Conservation (phyloP, 2,797 vertebrate species). For the Microctenopoma stevenorrisi region DNA sequence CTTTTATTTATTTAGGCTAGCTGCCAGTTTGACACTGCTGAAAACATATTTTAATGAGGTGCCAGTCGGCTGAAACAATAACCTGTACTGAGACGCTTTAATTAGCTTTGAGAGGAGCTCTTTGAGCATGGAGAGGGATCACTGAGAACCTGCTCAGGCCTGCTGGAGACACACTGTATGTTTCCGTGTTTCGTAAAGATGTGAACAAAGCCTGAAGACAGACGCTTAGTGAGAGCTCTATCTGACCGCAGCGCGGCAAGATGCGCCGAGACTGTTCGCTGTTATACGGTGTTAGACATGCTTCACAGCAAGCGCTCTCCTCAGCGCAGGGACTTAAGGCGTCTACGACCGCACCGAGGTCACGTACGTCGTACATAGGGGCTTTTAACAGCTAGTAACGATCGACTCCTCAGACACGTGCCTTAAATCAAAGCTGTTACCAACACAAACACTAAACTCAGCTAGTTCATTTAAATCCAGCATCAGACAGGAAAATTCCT, state of each 20-base stretch:
- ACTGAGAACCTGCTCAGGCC: constrained; percentile 13
- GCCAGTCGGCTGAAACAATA: constrained; percentile 49
- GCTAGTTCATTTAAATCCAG: not conserved
- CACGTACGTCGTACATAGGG: not conserved
- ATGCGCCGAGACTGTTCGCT: not conserved
- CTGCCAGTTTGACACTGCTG: constrained; percentile 50
- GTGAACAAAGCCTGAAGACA: constrained; percentile 8
- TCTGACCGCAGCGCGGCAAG: not conserved
- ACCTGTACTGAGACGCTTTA: constrained; percentile 54
- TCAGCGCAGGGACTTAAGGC: not conserved
- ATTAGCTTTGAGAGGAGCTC: constrained; percentile 53
- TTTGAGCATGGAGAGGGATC: constrained; percentile 40
- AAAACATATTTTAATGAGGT: constrained; percentile 65
- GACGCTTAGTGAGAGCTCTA: constrained; percentile 1
- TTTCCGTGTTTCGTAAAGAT: not conserved
- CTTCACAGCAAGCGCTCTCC: constrained; percentile 15
- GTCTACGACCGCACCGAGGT: not conserved
- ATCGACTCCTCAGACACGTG: too few relatives aligned
- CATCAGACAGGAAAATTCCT: not conserved
- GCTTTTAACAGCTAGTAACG: not conserved
- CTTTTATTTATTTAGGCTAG: constrained; percentile 61
- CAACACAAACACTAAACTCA: too few relatives aligned
- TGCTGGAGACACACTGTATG: not conserved
- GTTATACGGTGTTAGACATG: not conserved
- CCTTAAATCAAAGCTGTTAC: not conserved